These are phyloP conservation scores for Hormiphora californensis DNA, from an alignment of 37 sponge, comb jelly and placozoan genomes.

Conservation along the genomic window DNA sequence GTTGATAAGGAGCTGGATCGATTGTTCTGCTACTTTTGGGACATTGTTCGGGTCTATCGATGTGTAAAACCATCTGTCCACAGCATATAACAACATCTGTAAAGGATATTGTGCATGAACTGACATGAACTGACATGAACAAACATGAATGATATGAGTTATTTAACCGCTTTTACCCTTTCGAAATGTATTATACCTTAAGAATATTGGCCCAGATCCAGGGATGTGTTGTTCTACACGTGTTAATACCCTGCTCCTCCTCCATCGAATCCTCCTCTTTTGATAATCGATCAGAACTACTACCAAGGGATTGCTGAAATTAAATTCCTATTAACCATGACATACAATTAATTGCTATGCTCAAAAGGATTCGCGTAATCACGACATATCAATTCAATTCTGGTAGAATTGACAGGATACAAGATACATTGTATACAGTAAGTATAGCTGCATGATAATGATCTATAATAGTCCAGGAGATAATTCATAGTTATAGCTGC, in stretches of 20 bases:
- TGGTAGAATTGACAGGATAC: too few species aligned
- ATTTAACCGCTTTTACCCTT: neutral
- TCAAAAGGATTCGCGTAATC: too few species aligned
- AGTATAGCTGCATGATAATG: too few species aligned
- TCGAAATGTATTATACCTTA: neutral
- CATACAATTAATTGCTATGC: too few species aligned
- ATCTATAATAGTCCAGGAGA: too few species aligned
- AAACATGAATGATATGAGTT: neutral
- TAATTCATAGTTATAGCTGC: too few species aligned
- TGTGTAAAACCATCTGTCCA: constrained; percentile 42
- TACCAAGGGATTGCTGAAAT: too few species aligned
- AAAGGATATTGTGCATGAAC: neutral
- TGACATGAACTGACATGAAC: neutral
- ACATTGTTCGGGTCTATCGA: neutral
- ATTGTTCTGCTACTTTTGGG: constrained; percentile 12
- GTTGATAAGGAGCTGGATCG: constrained; percentile 24
- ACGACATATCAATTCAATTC: too few species aligned
- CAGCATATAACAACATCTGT: neutral
- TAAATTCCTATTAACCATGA: too few species aligned
- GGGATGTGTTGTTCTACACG: neutral
- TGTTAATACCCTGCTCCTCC: neutral
- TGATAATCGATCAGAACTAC: neutral
- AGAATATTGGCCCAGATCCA: constrained; percentile 27
- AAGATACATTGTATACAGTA: too few species aligned
- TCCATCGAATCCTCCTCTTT: neutral